Percentiles rank a stretch among this genome's conserved stretches.
phyloP scores from a whole-genome alignment of 2,113 vertebrate species.

The Syngnathus scovelli region DNA sequence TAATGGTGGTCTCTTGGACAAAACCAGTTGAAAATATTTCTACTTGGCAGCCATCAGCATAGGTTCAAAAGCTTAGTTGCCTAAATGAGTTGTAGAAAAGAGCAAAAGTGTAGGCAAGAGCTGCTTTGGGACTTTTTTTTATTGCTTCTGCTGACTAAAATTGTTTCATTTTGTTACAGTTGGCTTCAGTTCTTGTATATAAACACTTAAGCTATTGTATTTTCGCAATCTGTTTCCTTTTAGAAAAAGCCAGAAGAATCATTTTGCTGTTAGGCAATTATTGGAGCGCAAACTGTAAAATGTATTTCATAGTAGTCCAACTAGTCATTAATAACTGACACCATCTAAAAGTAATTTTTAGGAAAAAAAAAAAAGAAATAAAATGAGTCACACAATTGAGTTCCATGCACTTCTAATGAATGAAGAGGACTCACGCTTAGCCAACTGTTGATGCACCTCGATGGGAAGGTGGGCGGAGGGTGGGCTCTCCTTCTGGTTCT shows the following conservation, averaged over 20 bases:
- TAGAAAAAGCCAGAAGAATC: too few relatives aligned
- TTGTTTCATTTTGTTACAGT: background rate
- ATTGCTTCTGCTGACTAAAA: background rate
- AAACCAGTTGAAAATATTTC: background rate
- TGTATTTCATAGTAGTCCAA: background rate
- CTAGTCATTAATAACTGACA: too few relatives aligned
- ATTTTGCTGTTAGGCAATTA: background rate
- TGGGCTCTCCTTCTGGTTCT: conserved; percentile 47
- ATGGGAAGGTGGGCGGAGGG: conserved; percentile 72
- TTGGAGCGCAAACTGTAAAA: background rate
- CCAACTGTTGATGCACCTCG: conserved; percentile 39
- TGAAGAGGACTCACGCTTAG: conserved; percentile 59
- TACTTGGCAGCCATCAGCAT: background rate
- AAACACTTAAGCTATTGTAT: background rate
- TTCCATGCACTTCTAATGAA: background rate
- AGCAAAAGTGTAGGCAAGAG: background rate
- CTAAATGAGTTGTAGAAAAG: background rate
- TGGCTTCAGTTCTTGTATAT: background rate
- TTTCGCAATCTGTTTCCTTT: background rate
- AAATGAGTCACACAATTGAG: background rate
- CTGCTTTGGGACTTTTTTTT: background rate
- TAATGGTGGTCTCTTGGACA: too few relatives aligned
- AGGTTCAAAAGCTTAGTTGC: background rate
- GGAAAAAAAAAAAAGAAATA: too few relatives aligned
- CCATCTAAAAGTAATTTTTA: too few relatives aligned